phyloP scores from a whole-genome alignment of 2,113 vertebrate genomes.

The Mus spicilegus region DNA sequence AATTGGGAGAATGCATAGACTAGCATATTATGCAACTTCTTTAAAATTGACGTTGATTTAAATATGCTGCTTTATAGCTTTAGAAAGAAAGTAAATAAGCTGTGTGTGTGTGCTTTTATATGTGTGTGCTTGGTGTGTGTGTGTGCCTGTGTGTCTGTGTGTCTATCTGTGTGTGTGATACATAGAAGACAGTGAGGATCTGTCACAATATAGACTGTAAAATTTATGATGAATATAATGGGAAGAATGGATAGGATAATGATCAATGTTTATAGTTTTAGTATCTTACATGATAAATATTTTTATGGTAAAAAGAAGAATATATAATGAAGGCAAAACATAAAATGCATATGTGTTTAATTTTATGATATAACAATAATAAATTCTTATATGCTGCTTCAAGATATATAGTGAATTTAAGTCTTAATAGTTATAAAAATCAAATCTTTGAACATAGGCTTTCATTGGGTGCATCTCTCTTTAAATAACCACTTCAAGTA shows the following conservation, averaged over 20 bases:
- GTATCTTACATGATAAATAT: background rate
- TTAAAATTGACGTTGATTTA: background rate
- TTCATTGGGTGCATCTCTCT: background rate
- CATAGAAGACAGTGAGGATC: background rate
- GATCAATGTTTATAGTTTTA: background rate
- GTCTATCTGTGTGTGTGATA: background rate
- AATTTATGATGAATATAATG: background rate
- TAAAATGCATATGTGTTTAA: background rate
- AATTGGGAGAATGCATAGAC: background rate
- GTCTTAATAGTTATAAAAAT: background rate
- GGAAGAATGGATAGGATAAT: background rate
- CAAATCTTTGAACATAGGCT: background rate
- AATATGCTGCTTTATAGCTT: background rate
- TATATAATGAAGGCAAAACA: background rate
- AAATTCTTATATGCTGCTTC: background rate
- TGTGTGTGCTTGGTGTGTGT: background rate
- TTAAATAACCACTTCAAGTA: background rate
- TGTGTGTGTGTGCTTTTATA: background rate
- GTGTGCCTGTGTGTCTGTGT: no score
- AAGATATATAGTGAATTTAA: background rate
- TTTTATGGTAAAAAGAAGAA: background rate
- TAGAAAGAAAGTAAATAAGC: background rate
- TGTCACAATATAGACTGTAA: background rate
- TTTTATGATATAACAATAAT: slow-evolving; percentile 8
- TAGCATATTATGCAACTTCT: background rate